Evolutionary conservation across 2,888 invertebrate genomes (phyloP).

Genomic region (Hololepta plana): DNA sequence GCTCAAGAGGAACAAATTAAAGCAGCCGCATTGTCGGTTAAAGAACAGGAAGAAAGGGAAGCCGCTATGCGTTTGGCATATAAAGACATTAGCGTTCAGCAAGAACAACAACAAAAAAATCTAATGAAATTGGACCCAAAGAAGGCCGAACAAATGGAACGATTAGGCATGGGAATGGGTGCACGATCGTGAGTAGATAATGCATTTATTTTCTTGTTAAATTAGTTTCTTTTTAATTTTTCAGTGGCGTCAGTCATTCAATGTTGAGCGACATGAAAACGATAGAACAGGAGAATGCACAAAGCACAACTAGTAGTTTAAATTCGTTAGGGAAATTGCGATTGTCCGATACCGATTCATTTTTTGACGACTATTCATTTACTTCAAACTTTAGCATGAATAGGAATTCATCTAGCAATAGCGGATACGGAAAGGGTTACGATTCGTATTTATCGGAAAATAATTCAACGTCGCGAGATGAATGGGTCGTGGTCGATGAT

Average conservation of each 20-base stretch:
- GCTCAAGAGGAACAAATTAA: conserved; percentile 27
- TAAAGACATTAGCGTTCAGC: conserved; percentile 48
- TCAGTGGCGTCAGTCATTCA: conserved; percentile 61
- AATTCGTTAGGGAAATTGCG: conserved; percentile 23
- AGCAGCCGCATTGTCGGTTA: conserved; percentile 26
- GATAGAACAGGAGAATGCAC: conserved; percentile 63
- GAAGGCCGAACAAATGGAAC: conserved; percentile 75
- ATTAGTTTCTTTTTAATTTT: conserved; percentile 10
- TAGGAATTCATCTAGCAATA: conserved; percentile 24
- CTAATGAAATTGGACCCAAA: conserved; percentile 55
- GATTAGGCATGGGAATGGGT: conserved; percentile 75
- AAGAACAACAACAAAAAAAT: conserved; percentile 53
- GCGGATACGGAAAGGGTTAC: conserved; percentile 13
- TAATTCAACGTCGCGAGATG: conserved; percentile 12
- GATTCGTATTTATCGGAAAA: conserved; percentile 15
- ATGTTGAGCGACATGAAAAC: conserved; percentile 79
- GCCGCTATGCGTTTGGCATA: conserved; percentile 58
- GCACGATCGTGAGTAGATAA: conserved; percentile 28
- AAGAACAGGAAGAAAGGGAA: conserved; percentile 51
- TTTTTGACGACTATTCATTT: conserved; percentile 33
- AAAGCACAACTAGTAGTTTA: conserved; percentile 25
- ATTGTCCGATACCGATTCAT: conserved; percentile 27
- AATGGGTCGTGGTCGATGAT: conserved; percentile 25
- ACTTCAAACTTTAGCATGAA: conserved; percentile 40
- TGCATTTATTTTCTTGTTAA: too few species aligned